These are phyloP conservation scores for Apodemus sylvaticus DNA, from an alignment of 2,113 vertebrate genomes.

Conservation along the genomic window DNA sequence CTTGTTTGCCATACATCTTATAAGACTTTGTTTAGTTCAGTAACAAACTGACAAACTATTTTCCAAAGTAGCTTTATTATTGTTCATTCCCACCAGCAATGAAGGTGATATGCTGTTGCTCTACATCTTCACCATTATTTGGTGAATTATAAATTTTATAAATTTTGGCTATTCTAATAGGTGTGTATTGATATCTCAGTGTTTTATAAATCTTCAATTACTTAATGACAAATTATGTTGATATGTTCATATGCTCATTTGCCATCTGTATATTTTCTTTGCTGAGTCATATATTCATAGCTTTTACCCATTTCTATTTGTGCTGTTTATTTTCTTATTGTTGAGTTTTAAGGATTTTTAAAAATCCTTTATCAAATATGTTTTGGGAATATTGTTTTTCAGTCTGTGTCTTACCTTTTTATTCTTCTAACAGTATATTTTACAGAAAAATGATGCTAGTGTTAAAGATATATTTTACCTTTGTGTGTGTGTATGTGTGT, in stretches of 20 bases:
- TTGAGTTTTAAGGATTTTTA: background rate
- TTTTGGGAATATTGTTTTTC: constrained; percentile 20
- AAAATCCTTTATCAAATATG: background rate
- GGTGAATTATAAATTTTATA: background rate
- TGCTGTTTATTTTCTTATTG: background rate
- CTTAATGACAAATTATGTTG: background rate
- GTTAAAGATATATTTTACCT: background rate
- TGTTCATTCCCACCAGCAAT: background rate
- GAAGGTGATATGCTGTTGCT: background rate
- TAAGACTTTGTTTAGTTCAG: background rate
- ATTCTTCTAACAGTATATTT: background rate
- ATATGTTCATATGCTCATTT: background rate
- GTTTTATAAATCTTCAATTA: constrained; percentile 13
- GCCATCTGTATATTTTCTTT: constrained; percentile 14
- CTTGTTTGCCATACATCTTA: background rate
- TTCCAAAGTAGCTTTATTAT: background rate
- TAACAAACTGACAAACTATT: background rate
- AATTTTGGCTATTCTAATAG: background rate
- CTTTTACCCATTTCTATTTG: background rate
- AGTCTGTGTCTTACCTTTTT: background rate
- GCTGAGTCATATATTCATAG: background rate
- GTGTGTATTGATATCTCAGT: background rate
- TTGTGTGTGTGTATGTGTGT: background rate
- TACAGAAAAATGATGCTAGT: background rate
- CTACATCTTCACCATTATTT: background rate